These are phyloP conservation scores for Sialis lutaria DNA, from an alignment of 2,888 invertebrate genomes.

Conservation along the genomic window DNA sequence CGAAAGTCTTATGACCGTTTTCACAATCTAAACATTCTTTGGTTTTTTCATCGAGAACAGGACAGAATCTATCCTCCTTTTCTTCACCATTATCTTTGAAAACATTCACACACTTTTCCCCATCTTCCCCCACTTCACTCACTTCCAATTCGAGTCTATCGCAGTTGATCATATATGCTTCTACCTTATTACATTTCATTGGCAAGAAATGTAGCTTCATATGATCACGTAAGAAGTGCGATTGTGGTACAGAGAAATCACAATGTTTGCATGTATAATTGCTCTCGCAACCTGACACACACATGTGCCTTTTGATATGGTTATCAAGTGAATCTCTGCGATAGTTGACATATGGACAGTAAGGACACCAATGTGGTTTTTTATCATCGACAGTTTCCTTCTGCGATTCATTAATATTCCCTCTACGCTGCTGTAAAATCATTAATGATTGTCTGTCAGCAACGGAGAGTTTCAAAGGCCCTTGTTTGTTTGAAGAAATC, in stretches of 20 bases:
- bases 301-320: slow-evolving; percentile 57
- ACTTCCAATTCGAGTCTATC: slow-evolving; percentile 39
- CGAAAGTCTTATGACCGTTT: slow-evolving; percentile 8
- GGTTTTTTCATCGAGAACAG: neutral
- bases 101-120: neutral
- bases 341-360: slow-evolving; percentile 65
- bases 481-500: slow-evolving; percentile 22
- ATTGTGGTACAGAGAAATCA: slow-evolving; percentile 61
- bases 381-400: slow-evolving; percentile 25
- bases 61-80: neutral
- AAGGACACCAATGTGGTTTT: slow-evolving; percentile 47
- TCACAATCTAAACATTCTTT: slow-evolving; percentile 7
- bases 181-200: slow-evolving; percentile 34
- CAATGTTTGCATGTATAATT: slow-evolving; percentile 62
- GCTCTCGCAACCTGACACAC: slow-evolving; percentile 36
- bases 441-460: slow-evolving; percentile 45
- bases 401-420: slow-evolving; percentile 21
- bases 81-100: neutral
- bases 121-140: slow-evolving; percentile 23
- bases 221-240: slow-evolving; percentile 61
- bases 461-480: slow-evolving; percentile 35
- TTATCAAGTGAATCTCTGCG: slow-evolving; percentile 54
- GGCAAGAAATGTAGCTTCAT: slow-evolving; percentile 56
- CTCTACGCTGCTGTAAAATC: slow-evolving; percentile 34
- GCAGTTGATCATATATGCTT: slow-evolving; percentile 38